These are phyloP conservation scores for Digitonthophagus gazella DNA, from an alignment of 2,888 invertebrate species.

Conservation along the genomic window DNA sequence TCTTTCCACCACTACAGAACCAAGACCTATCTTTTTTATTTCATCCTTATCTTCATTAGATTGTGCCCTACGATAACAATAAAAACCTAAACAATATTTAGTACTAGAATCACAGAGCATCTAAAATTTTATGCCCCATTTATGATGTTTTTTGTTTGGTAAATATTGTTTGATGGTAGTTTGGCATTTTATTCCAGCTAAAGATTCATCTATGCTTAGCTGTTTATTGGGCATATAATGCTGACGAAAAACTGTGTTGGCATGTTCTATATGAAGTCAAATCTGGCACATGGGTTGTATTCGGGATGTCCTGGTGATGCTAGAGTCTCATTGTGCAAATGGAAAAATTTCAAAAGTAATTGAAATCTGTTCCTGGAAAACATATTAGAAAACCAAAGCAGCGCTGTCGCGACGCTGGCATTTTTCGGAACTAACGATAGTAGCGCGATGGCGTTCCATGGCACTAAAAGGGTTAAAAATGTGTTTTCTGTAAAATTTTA, in stretches of 20 bases:
- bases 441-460: no score
- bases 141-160: slow-evolving; percentile 37
- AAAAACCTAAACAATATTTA: slow-evolving; percentile 37
- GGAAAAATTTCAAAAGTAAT: slow-evolving; percentile 29
- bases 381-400: slow-evolving; percentile 35
- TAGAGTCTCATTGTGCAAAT: slow-evolving; percentile 27
- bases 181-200: slow-evolving; percentile 35
- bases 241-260: slow-evolving; percentile 34
- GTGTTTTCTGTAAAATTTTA: no score
- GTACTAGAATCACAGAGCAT: slow-evolving; percentile 35
- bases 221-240: slow-evolving; percentile 34
- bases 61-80: slow-evolving; percentile 32
- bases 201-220: slow-evolving; percentile 35
- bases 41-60: slow-evolving; percentile 29
- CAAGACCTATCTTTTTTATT: slow-evolving; percentile 32
- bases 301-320: slow-evolving; percentile 28
- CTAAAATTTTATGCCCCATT: slow-evolving; percentile 36
- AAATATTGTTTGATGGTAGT: slow-evolving; percentile 34
- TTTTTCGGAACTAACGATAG: no score
- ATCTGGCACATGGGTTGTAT: slow-evolving; percentile 34
- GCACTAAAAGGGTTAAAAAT: no score
- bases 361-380: slow-evolving; percentile 34
- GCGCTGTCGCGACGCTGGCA: no score
- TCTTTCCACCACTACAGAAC: slow-evolving; percentile 32
- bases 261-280: slow-evolving; percentile 35